These are phyloP conservation scores for Stenopsyche tienmushanensis DNA, from an alignment of 1,140 invertebrate genomes.

Conservation along the genomic window DNA sequence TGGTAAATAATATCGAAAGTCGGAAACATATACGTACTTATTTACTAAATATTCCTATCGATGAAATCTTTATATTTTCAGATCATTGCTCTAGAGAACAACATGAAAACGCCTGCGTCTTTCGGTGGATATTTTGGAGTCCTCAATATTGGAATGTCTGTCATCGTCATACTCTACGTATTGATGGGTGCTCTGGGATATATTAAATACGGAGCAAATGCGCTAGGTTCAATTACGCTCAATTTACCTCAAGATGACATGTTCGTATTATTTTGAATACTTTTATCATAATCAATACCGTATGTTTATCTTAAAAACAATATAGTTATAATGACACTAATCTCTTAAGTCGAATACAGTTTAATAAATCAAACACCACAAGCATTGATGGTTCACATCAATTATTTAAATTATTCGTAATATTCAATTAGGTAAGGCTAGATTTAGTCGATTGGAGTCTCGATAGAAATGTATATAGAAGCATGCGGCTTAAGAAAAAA, in stretches of 20 bases:
- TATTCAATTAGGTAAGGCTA: no score
- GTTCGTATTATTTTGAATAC: conserved; percentile 44
- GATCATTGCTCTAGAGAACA: conserved; percentile 84
- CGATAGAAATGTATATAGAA: no score
- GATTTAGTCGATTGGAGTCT: no score
- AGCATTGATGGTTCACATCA: no score
- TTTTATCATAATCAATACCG: not conserved
- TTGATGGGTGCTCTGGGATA: conserved; percentile 82
- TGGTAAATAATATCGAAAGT: conserved; percentile 62
- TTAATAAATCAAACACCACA: no score
- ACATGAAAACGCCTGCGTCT: conserved; percentile 76
- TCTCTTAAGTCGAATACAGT: not conserved
- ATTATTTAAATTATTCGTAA: no score
- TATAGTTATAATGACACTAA: not conserved
- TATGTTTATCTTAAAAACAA: not conserved
- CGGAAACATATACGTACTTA: not conserved
- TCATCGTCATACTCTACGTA: conserved; percentile 73
- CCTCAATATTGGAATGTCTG: conserved; percentile 74
- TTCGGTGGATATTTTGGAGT: conserved; percentile 74
- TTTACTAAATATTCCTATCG: not conserved
- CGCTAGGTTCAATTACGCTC: conserved; percentile 69
- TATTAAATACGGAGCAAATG: conserved; percentile 69
- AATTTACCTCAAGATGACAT: conserved; percentile 63
- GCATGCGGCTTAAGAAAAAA: no score
- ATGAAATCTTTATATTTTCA: conserved; percentile 49